These are phyloP conservation scores for Dicerorhinus sumatrensis DNA, from an alignment of 2,113 vertebrate species.

Conservation along the genomic window DNA sequence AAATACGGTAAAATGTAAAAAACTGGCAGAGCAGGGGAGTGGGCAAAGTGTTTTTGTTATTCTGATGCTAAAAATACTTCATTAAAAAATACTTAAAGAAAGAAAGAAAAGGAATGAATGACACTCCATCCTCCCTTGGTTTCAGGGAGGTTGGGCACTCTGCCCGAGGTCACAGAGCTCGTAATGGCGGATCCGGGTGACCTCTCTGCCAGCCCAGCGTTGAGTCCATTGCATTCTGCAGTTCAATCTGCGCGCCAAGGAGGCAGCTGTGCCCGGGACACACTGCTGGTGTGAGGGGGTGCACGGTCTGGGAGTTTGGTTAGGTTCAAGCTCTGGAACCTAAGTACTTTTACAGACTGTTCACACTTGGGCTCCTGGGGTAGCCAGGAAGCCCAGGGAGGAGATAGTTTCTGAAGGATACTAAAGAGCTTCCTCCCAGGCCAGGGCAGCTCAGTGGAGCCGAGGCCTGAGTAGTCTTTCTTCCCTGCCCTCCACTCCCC, in stretches of 20 bases:
- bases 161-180: not conserved
- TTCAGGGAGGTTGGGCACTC: not conserved
- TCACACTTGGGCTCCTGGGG: not conserved
- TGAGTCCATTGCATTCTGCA: not conserved
- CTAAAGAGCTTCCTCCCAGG: not conserved
- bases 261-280: not conserved
- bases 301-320: not conserved
- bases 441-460: not conserved
- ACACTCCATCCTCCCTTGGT: not conserved
- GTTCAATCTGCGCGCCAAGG: not conserved
- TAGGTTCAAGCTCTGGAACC: not conserved
- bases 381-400: not conserved
- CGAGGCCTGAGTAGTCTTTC: not conserved
- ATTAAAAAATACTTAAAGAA: not conserved
- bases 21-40: not conserved
- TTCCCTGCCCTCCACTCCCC: too few relatives aligned
- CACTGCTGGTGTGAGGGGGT: rapidly evolving
- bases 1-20: not conserved
- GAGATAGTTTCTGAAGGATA: not conserved
- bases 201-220: not conserved
- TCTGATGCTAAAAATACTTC: not conserved
- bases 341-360: not conserved
- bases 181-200: too few relatives aligned
- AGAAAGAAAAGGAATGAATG: not conserved
- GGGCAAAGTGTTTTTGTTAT: not conserved